Evolutionary conservation across 2,888 invertebrate genomes (phyloP), one percentile per base, ranked within the genome.

Genomic region (Drosophila siamana): DNA sequence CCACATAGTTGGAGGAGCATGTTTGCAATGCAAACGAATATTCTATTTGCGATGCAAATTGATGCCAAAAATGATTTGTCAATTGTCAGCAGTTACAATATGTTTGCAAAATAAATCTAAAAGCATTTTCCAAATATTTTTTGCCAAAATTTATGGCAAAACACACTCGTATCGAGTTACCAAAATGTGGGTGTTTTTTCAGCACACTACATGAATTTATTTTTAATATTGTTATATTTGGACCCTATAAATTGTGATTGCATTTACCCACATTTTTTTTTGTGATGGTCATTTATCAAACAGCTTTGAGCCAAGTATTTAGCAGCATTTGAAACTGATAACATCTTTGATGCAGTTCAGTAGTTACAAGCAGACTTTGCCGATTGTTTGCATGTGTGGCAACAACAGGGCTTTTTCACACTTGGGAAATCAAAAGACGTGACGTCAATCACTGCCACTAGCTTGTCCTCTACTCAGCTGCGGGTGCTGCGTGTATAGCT

Each of bases 391-490:
- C 41, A 9, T 15, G 24, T 15, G n/a, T 24, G 50, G 50, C 41
- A 38, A 11, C 19, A 26, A 43, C 26, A 44, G 62, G 26, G 66
- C 76, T 56, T 54, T 69, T 62, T 62, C 67, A 76, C 83, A 65
- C 87, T 59, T 69, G 87, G 83, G 82, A 87, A 83, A 82, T 84
- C 86, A 83, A 86, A 84, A 68, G 82, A 84, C 78, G 78, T 69
- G 74, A 61, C 62, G 64, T 65, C 66, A 79, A 66, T 68, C 80
- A 74, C 57, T 51, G 48, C 55, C 43, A 36, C 43, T 30, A 41
- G 36, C 65, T 65, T 24, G 50, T 30, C n/a, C 15, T 3, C 11
- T 7, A 8, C 48, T 26, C 16, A 66, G 48, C 54, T 72, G 66
- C 62, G 66, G 62, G 61, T 66, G 62, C 30, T 33, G n/a, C 41